Evolutionary conservation across 2,888 invertebrate genomes (phyloP).

Genomic region (Tetanocera ferruginea): DNA sequence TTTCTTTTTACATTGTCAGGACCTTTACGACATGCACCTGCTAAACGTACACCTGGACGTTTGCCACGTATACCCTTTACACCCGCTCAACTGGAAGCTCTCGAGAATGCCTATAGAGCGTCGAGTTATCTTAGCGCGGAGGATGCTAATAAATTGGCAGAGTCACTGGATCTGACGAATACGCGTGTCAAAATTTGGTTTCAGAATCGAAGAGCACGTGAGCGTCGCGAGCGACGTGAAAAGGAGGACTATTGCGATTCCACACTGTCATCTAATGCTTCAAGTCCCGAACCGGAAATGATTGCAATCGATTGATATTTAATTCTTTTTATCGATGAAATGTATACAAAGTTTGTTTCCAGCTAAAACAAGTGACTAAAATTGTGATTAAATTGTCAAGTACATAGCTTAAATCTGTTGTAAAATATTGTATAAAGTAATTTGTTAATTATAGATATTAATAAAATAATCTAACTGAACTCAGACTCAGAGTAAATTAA

Average conservation of each 20-base stretch:
- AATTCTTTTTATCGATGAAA: background rate
- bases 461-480: no score
- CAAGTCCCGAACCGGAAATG: slow-evolving; percentile 64
- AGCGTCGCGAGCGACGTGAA: slow-evolving; percentile 76
- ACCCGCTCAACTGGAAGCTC: slow-evolving; percentile 74
- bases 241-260: slow-evolving; percentile 64
- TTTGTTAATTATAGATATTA: background rate
- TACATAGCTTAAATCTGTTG: no score
- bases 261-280: slow-evolving; percentile 65
- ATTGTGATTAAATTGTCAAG: no score
- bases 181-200: slow-evolving; percentile 83
- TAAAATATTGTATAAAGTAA: background rate
- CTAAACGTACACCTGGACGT: slow-evolving; percentile 74
- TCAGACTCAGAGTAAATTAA: no score
- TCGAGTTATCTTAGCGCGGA: slow-evolving; percentile 78
- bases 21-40: slow-evolving; percentile 64
- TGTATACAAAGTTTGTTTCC: background rate
- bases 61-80: slow-evolving; percentile 81
- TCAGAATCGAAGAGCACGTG: slow-evolving; percentile 83
- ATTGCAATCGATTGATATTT: slow-evolving; percentile 11
- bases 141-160: slow-evolving; percentile 76
- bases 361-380: no score
- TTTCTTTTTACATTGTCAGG: slow-evolving; percentile 49
- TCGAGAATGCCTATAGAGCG: slow-evolving; percentile 76
- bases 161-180: slow-evolving; percentile 75